These are phyloP conservation scores for Neoscelio sp. DNA, from an alignment of 2,888 invertebrate genomes.

Conservation along the genomic window DNA sequence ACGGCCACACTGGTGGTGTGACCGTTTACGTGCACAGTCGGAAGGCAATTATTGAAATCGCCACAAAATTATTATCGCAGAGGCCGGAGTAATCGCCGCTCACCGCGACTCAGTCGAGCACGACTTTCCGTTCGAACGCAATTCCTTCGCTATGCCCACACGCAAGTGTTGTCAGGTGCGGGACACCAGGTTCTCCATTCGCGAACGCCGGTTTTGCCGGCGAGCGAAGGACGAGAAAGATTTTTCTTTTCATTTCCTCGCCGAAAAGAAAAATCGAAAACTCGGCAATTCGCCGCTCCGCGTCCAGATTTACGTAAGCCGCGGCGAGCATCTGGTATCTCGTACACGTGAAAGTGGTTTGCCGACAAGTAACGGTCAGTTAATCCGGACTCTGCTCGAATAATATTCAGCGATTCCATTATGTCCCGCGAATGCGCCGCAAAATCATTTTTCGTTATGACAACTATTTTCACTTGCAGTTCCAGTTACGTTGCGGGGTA, in stretches of 20 bases:
- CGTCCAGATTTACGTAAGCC: constrained; percentile 78
- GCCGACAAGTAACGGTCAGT: constrained; percentile 78
- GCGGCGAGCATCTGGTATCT: constrained; percentile 77
- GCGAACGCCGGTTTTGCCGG: constrained; percentile 12
- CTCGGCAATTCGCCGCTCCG: constrained; percentile 32
- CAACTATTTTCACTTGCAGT: constrained; percentile 3
- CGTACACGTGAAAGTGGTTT: constrained; percentile 80
- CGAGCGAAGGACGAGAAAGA: constrained; percentile 38
- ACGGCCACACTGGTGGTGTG: no score
- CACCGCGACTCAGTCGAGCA: constrained; percentile 31
- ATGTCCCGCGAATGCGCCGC: constrained; percentile 68
- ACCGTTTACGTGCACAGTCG: no score
- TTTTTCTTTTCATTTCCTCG: constrained; percentile 48
- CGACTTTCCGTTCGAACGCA: constrained; percentile 45
- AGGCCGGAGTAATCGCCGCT: constrained; percentile 39
- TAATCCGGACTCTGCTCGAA: constrained; percentile 76
- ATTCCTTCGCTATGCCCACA: constrained; percentile 32
- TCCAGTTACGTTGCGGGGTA: no score
- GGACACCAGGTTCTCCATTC: background rate
- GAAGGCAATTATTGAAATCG: constrained; percentile 38
- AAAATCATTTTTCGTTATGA: constrained; percentile 24
- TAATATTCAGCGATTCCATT: constrained; percentile 78
- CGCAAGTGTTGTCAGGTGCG: constrained; percentile 31
- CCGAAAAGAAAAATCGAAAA: constrained; percentile 23
- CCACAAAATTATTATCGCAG: constrained; percentile 29